Percentiles rank a stretch among this genome's conserved stretches.
Conservation (phyloP, 2,888 invertebrate genomes). For the Psococerastis gibbosa region DNA sequence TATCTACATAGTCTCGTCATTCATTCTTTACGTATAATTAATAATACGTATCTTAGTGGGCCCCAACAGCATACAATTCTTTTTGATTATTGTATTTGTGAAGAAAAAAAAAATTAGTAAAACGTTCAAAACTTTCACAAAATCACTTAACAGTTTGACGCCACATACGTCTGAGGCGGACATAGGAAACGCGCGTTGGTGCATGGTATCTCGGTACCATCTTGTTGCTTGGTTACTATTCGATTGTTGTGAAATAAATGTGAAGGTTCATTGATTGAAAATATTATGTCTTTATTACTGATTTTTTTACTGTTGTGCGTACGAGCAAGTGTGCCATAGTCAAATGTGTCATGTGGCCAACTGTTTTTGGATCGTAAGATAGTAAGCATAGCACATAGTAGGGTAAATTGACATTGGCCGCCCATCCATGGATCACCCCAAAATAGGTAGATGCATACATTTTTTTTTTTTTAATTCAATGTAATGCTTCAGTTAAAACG, state of each 20-base stretch:
- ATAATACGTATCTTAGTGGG: not conserved
- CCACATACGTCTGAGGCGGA: not conserved
- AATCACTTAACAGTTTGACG: not conserved
- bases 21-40: too few species aligned
- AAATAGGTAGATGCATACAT: too few species aligned
- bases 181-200: not conserved
- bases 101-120: not conserved
- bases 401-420: too few species aligned
- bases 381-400: too few species aligned
- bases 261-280: constrained; percentile 7
- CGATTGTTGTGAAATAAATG: constrained; percentile 10
- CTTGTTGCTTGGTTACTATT: constrained; percentile 3
- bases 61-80: not conserved
- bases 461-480: too few species aligned
- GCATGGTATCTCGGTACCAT: constrained; percentile 3
- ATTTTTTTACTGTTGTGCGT: not conserved
- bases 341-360: too few species aligned
- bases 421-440: too few species aligned
- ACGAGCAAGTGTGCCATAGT: too few species aligned
- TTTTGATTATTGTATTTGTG: not conserved
- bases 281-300: not conserved
- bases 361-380: too few species aligned
- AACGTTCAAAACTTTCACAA: not conserved
- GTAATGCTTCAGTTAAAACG: too few species aligned
- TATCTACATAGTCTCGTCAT: too few species aligned